Evolutionary conservation across 2,797 vertebrate species (phyloP).

Genomic region (Microctenopoma steveboyesi): DNA sequence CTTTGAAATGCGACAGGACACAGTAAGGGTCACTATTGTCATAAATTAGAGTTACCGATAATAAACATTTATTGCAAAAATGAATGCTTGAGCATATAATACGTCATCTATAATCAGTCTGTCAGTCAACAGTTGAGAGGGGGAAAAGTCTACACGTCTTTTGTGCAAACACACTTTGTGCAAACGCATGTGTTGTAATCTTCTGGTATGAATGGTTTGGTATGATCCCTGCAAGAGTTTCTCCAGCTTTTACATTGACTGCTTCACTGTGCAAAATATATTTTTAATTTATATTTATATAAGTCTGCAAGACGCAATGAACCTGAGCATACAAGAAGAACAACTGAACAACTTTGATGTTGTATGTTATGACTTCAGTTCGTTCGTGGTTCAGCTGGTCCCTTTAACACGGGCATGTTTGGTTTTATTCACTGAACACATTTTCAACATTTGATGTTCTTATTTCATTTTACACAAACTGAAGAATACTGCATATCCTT

Average conservation of each 20-base stretch:
- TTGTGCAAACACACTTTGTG: too few relatives aligned
- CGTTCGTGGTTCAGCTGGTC: too few relatives aligned
- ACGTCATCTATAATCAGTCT: constrained; percentile 23
- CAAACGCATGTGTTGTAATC: neutral
- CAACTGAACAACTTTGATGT: constrained; percentile 16
- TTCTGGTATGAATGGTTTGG: constrained; percentile 2
- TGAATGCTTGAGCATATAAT: constrained; percentile 11
- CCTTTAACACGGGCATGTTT: neutral
- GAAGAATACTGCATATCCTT: too few relatives aligned
- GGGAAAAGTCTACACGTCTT: neutral
- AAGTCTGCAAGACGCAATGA: constrained; percentile 18
- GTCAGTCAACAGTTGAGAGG: constrained; percentile 20
- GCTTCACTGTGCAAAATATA: constrained; percentile 36
- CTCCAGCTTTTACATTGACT: constrained; percentile 24
- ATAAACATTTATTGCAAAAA: constrained; percentile 18
- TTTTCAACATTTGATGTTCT: constrained; percentile 2
- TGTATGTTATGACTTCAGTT: constrained; percentile 13
- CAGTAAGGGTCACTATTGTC: too few relatives aligned
- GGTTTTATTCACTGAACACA: neutral
- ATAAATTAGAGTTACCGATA: too few relatives aligned
- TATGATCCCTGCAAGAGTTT: constrained; percentile 14
- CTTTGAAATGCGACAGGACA: too few relatives aligned
- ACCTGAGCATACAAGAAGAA: constrained; percentile 17
- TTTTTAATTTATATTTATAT: neutral
- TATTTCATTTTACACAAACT: neutral